A percentile compares a stretch with the other conserved stretches of the same genome.
phyloP scores from a whole-genome alignment of 1,140 invertebrate species.

The Platorchestia sp. region DNA sequence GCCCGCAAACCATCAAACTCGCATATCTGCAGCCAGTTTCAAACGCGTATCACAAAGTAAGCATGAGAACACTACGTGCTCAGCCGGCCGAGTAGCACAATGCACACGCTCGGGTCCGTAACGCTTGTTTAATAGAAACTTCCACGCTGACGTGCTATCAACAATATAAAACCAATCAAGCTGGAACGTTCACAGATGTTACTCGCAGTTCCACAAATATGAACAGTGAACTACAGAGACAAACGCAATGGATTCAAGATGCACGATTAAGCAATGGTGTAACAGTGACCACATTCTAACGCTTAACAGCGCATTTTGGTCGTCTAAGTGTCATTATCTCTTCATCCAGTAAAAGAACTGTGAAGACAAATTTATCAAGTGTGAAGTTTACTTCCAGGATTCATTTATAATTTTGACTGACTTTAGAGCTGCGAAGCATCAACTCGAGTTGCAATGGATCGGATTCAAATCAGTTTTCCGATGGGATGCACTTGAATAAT shows the following conservation, averaged over 20 bases:
- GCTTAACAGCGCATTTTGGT: too few species aligned
- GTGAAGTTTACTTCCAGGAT: too few species aligned
- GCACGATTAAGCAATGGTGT: neutral
- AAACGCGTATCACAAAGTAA: neutral
- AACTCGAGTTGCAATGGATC: neutral
- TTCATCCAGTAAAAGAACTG: too few species aligned
- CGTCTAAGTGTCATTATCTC: too few species aligned
- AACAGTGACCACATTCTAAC: neutral
- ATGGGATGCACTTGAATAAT: neutral
- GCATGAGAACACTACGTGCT: neutral
- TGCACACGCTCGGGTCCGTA: neutral
- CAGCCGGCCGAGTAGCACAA: neutral
- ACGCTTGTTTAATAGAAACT: slow-evolving; percentile 9
- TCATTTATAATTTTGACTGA: neutral
- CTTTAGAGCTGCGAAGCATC: neutral
- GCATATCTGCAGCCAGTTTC: neutral
- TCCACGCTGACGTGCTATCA: neutral
- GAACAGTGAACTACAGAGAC: neutral
- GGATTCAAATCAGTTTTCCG: neutral
- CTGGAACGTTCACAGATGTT: neutral
- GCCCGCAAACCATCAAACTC: neutral
- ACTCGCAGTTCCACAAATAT: neutral
- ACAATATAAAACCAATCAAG: neutral
- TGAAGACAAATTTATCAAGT: too few species aligned
- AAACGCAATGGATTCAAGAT: neutral